Percentiles rank a stretch among this genome's conserved stretches.
Evolutionary conservation across 2,888 invertebrate species (phyloP).

Genomic region (Diogma glabrata): DNA sequence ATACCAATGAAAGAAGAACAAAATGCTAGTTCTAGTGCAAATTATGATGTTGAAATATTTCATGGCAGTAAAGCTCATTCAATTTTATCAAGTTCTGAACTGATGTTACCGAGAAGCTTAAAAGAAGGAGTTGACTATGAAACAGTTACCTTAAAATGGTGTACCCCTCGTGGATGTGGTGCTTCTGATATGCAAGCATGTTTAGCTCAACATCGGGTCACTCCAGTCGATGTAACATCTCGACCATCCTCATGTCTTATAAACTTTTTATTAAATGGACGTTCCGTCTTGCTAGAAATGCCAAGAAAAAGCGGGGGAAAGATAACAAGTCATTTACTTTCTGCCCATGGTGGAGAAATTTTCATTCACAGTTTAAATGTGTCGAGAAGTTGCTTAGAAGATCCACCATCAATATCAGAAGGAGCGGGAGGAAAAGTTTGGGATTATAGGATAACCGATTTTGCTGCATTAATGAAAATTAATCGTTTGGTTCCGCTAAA

Average conservation of each 20-base stretch:
- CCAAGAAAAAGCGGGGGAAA: conserved; percentile 72
- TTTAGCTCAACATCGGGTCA: conserved; percentile 78
- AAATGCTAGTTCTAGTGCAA: conserved; percentile 94
- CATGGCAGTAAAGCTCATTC: conserved; percentile 80
- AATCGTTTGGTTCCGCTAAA: conserved; percentile 67
- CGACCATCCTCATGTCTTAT: conserved; percentile 94
- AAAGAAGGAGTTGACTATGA: conserved; percentile 67
- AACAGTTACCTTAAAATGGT: conserved; percentile 87
- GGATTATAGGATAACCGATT: conserved; percentile 74
- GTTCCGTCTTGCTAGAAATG: conserved; percentile 87
- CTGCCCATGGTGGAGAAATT: conserved; percentile 91
- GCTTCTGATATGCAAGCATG: conserved; percentile 71
- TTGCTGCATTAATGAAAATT: conserved; percentile 77
- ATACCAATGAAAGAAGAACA: conserved; percentile 99
- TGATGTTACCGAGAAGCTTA: conserved; percentile 42
- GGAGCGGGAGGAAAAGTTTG: conserved; percentile 89
- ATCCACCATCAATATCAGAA: conserved; percentile 90
- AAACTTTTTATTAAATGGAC: conserved; percentile 89
- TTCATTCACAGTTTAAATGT: conserved; percentile 88
- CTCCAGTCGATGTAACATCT: conserved; percentile 93
- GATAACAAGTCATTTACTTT: conserved; percentile 83
- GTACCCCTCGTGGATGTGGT: conserved; percentile 83
- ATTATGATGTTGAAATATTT: conserved; percentile 96
- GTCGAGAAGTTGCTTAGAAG: conserved; percentile 76
- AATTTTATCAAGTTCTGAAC: conserved; percentile 59